phyloP scores from a whole-genome alignment of 2,113 vertebrate species.

The Verasper variegatus region DNA sequence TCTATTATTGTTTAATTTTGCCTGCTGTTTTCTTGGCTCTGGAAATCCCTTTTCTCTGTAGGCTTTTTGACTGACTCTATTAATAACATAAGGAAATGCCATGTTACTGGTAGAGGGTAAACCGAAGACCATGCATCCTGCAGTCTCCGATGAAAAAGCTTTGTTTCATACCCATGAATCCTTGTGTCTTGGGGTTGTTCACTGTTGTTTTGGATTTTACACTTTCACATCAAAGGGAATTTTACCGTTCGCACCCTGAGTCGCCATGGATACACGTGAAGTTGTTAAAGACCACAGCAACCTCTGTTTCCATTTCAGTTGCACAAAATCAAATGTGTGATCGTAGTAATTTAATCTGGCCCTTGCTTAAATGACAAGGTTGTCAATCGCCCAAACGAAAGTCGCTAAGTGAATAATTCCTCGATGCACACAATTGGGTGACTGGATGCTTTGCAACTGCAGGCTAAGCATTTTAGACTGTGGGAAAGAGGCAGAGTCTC shows the following conservation, averaged over 20 bases:
- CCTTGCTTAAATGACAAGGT: background rate
- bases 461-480: background rate
- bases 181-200: background rate
- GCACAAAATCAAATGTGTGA: background rate
- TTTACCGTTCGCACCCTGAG: background rate
- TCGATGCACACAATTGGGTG: background rate
- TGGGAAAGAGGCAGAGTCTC: background rate
- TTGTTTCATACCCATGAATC: background rate
- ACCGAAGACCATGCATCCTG: background rate
- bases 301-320: background rate
- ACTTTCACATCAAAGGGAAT: conserved; percentile 1
- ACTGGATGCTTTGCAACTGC: background rate
- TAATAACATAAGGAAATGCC: background rate
- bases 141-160: background rate
- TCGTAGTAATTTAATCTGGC: background rate
- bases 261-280: too few relatives aligned
- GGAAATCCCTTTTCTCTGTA: background rate
- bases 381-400: background rate
- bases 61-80: background rate
- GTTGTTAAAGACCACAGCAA: background rate
- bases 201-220: background rate
- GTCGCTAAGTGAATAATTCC: background rate
- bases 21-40: background rate
- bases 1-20: background rate
- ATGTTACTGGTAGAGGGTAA: background rate